Evolutionary conservation across 2,888 invertebrate genomes (phyloP), one percentile per base, ranked within the genome.

Genomic region (Agrotis puta): DNA sequence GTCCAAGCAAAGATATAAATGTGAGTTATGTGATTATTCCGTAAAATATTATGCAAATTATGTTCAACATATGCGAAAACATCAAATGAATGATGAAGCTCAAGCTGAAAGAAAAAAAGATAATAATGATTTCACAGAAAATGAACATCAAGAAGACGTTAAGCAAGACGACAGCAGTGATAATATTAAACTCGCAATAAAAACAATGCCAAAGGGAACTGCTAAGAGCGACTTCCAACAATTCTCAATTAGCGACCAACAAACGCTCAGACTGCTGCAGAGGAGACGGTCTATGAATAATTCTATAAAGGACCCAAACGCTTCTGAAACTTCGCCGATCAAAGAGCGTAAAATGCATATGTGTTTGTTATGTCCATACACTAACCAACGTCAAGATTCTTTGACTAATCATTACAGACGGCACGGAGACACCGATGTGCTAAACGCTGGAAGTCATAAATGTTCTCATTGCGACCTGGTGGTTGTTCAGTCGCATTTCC

Each of bases 31-130:
- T 92, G 98, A 98, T 93, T 98, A 98, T 92, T 98, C 98, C 2
- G 98, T 98, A 0, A 98, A 98, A 86, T 98, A 98, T 90, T 98
- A 98, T 86, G 98, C 98, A 2, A 98, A 98, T 90, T 98, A 98
- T 85, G 97, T 97, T 50, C 98, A 98, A 89, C 98, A 98, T 89
- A 96, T 97, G 93, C 97, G 97, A 75, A 98, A 98, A 88, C 98
- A 98, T 90, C 97, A 97, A 89, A 97, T 97, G 91, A 97, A 97
- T 77, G 97, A 97, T 51, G 97, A 97, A 84, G 97, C 97, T 14
- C 96, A 96, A 81, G 97, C 97, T 1, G 97, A 97, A 53, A 95
- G 96, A 69, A 96, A 96, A 64, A 94, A 95, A 85, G 91, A 84
- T 50, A 90, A 72, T 64, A 92, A 88, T 68, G 93, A 88, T 61